Evolutionary conservation across 2,113 vertebrate species (phyloP), one percentile per base, ranked within the genome.

Genomic region (Nycticorax nycticorax): DNA sequence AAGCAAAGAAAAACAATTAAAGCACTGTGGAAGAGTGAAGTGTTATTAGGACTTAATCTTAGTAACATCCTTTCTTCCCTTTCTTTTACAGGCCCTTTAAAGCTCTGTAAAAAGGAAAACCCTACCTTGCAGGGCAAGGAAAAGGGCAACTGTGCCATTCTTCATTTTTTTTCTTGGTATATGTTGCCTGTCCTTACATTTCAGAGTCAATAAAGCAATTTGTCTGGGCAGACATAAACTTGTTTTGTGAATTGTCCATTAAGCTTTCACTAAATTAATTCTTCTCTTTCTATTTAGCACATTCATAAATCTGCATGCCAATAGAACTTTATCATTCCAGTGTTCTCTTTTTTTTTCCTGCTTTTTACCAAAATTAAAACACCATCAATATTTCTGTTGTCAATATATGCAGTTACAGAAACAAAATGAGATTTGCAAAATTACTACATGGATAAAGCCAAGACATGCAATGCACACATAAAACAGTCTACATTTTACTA

Each of bases 191-290:
- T 64, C 72, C 32, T 83, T 93, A 52, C 10, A 59, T 50, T 91
- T 91, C 76, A 94, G 66, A 77, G 39, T 94, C 81, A 91, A 86
- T 72, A 82, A 96, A 79, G 63, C 47, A 82, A 83, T 92, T 91
- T 35, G 91, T 22, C 16, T 4, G 6, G 11, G 27, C 41, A 93
- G 64, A 80, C 16, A 84, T 71, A 63, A 89, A 73, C 39, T 83
- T 84, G 12, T 71, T 94, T 83, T 77, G 43, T 56, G 59, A 84
- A 79, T n/a, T 82, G 66, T 48, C 83, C 47, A 37, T 63, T 71
- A 84, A 60, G 53, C 20, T 57, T 79, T 86, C 73, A 81, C 41
- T 72, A 87, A 75, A 89, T 91, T 92, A 95, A 66, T 82, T 80
- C 22, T 87, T 79, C 41, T 84, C n/a, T 56, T 91, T 91, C 62